Conservation (phyloP, 2,113 vertebrate genomes). For the Cyanoderma ruficeps region DNA sequence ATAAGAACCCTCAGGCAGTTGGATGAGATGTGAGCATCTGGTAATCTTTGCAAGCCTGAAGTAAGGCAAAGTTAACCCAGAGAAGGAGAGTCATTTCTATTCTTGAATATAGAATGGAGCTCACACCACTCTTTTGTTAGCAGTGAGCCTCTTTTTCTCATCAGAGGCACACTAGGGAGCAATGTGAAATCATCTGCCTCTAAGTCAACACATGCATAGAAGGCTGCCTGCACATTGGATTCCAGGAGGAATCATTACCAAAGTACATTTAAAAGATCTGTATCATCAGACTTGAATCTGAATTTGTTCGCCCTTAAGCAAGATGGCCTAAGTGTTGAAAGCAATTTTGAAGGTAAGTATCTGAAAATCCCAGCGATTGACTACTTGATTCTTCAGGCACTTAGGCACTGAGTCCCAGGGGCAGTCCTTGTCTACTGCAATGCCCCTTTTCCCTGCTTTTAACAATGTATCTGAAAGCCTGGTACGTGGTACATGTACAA, state of each 20-base stretch:
- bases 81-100: background rate
- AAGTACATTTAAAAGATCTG: background rate
- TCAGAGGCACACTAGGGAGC: background rate
- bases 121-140: background rate
- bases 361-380: background rate
- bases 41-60: background rate
- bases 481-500: background rate
- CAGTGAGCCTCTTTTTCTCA: background rate
- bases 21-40: background rate
- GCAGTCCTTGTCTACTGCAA: background rate
- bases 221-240: background rate
- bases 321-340: slow-evolving; percentile 1
- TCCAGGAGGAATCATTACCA: background rate
- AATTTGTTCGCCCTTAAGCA: slow-evolving; percentile 30
- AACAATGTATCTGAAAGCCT: background rate
- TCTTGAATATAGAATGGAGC: background rate
- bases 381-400: background rate
- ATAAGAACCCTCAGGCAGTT: background rate
- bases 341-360: background rate
- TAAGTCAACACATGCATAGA: background rate
- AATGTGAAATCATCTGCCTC: background rate
- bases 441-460: background rate
- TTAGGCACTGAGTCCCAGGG: background rate
- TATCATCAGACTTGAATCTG: background rate
- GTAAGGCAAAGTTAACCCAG: background rate